phyloP scores from a whole-genome alignment of 2,113 vertebrate genomes.

The Agapornis roseicollis region DNA sequence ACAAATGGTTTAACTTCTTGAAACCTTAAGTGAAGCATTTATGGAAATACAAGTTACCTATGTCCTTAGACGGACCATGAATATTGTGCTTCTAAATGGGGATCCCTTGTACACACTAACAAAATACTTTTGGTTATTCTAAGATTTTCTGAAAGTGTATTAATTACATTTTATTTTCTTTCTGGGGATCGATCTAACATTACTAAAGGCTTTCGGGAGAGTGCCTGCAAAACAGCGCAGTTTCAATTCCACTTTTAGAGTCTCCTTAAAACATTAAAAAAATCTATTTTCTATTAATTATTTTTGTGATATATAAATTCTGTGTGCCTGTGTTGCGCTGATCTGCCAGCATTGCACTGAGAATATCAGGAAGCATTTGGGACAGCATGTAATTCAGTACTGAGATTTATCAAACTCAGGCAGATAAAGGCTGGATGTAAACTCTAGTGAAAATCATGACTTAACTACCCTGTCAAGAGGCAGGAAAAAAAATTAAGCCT shows the following conservation, averaged over 20 bases:
- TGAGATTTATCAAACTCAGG: background rate
- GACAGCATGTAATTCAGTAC: fast-evolving
- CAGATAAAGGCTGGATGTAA: background rate
- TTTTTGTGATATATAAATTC: background rate
- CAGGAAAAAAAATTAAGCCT: background rate
- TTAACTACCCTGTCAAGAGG: background rate
- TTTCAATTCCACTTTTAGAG: background rate
- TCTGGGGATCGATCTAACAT: background rate
- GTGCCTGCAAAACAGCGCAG: background rate
- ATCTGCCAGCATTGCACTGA: background rate
- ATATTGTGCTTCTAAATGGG: background rate
- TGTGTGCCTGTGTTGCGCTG: background rate
- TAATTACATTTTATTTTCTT: background rate
- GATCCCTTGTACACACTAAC: background rate
- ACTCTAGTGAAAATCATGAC: background rate
- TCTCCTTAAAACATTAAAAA: background rate
- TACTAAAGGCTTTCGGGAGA: background rate
- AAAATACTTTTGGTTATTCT: background rate
- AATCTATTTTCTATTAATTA: background rate
- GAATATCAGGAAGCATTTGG: background rate
- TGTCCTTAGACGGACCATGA: background rate
- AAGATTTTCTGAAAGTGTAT: background rate
- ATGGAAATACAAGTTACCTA: background rate
- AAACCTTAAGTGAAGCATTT: background rate
- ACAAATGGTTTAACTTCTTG: background rate